Base-by-base conservation (phyloP, 2,888 invertebrate species). In the Erannis defoliaria region DNA sequence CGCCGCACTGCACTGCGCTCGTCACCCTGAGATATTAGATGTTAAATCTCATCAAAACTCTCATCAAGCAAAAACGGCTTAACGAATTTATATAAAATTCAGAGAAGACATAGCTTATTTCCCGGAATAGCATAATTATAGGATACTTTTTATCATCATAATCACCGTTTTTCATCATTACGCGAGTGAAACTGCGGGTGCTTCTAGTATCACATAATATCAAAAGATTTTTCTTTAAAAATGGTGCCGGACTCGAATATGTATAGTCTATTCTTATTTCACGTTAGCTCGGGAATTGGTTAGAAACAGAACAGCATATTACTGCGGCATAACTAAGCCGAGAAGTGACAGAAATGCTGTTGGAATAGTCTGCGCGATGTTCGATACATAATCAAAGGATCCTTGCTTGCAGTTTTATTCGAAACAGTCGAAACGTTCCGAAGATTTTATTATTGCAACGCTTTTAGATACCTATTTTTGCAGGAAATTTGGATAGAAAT, bases 241-340 rank as follows among this genome's bases (percentile, higher is more conserved):
- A n/a, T n/a, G n/a, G n/a, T n/a, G n/a, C n/a, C n/a, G n/a, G n/a
- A n/a, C n/a, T n/a, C n/a, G n/a, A n/a, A n/a, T n/a, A n/a, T n/a
- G n/a, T n/a, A n/a, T n/a, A n/a, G n/a, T n/a, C 5, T 14, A 38
- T 38, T 38, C 16, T 38, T 16, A 8, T 38, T 9, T 40, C 8
- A 12, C 5, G 12, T 14, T 40, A 6, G 9, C 12, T 26, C 26
- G n/a, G 18, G 31, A 42, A 12, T 21, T 43, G 10, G 21, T 33
- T 19, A 43, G 19, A 10, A 31, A 40, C 19, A 42, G 31, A 33
- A 21, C 8, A 0, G 29, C 29, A 5, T 21, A 35, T 45, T 45
- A 55, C 23, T 16, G 45, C 54, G 16, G 43, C 2, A 23, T 55
- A 55, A 55, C 16, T 55, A 37, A n/a, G 35, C 35, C 33, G 33